phyloP scores from a whole-genome alignment of 2,113 vertebrate genomes.

The Dipodomys ordii region DNA sequence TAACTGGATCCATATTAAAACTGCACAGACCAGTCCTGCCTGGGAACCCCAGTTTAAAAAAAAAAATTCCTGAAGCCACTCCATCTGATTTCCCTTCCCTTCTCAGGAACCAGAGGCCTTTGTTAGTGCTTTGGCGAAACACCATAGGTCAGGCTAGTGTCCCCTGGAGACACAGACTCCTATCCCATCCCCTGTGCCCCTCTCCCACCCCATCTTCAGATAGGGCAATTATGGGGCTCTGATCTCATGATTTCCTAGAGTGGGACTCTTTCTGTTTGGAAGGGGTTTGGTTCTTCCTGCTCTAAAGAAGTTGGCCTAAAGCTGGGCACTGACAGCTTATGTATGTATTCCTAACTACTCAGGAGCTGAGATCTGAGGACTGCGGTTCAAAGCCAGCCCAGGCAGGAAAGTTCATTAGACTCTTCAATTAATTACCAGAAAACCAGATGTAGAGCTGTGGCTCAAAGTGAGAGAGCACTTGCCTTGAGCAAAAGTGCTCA shows the following conservation, averaged over 20 bases:
- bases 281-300: neutral
- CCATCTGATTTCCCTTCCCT: neutral
- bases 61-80: neutral
- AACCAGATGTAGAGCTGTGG: too few relatives aligned
- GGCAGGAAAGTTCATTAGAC: neutral
- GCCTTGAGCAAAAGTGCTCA: too few relatives aligned
- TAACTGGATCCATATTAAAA: neutral
- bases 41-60: neutral
- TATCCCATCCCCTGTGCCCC: neutral
- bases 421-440: too few relatives aligned
- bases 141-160: constrained; percentile 4
- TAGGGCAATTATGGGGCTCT: neutral
- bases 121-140: neutral
- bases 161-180: neutral
- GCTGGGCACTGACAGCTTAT: too few relatives aligned
- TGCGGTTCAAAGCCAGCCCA: too few relatives aligned
- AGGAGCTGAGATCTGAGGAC: too few relatives aligned
- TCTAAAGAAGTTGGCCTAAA: neutral
- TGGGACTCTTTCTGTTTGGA: neutral
- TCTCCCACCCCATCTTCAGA: neutral
- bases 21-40: constrained; percentile 18
- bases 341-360: too few relatives aligned
- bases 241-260: neutral
- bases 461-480: too few relatives aligned
- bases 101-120: neutral